These are phyloP conservation scores for Sitta europaea DNA, from an alignment of 2,113 vertebrate species.

Conservation along the genomic window DNA sequence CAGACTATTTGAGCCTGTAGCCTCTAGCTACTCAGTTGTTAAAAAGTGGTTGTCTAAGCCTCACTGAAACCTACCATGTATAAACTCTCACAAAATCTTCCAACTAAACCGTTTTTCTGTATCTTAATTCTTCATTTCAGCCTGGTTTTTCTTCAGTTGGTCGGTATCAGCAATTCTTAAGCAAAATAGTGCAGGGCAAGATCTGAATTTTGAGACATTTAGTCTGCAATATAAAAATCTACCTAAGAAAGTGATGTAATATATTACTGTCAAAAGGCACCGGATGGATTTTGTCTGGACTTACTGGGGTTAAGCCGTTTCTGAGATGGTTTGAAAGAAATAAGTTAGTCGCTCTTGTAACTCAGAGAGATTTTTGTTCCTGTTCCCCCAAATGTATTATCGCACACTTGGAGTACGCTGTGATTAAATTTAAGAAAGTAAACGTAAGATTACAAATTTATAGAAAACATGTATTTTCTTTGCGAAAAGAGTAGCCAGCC, in stretches of 20 bases:
- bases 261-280: background rate
- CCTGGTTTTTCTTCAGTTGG: background rate
- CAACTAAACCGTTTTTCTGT: background rate
- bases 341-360: background rate
- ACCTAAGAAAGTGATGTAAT: background rate
- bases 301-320: background rate
- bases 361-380: background rate
- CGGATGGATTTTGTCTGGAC: background rate
- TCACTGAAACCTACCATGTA: background rate
- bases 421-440: background rate
- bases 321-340: background rate
- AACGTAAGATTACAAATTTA: rapidly evolving
- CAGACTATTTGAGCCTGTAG: background rate
- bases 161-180: background rate
- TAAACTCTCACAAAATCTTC: background rate
- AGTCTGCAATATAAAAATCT: background rate
- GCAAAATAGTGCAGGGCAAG: background rate
- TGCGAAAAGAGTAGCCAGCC: rapidly evolving
- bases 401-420: background rate
- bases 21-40: background rate
- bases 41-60: background rate
- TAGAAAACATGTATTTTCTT: background rate
- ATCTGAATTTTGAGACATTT: background rate
- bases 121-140: background rate
- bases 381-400: background rate